Conservation (phyloP, 2,797 vertebrate species). For the Discoglossus pictus region DNA sequence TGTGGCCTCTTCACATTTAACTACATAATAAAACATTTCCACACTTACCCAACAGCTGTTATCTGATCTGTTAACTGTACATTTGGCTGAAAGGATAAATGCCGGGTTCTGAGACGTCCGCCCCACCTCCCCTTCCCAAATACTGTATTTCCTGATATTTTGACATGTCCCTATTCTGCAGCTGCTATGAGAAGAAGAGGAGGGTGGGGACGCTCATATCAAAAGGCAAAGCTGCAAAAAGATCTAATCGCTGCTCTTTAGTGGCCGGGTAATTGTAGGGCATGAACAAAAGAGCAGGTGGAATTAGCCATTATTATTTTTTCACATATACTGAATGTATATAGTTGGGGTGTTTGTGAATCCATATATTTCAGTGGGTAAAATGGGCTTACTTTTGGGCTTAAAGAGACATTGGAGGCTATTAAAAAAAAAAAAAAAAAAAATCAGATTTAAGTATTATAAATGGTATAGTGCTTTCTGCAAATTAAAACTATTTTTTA, state of each 20-base stretch:
- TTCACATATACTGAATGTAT: too few species aligned
- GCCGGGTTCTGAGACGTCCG: conserved; percentile 12
- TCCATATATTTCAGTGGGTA: too few species aligned
- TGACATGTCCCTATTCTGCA: conserved; percentile 35
- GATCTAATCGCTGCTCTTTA: conserved; percentile 18
- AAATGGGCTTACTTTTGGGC: too few species aligned
- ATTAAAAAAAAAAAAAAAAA: too few species aligned
- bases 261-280: conserved; percentile 18
- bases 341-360: too few species aligned
- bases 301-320: background rate
- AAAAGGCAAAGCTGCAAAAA: background rate
- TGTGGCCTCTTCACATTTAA: too few species aligned
- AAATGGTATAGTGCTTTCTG: too few species aligned
- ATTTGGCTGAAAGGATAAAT: conserved; percentile 28
- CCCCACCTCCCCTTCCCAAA: background rate
- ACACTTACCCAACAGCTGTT: too few species aligned
- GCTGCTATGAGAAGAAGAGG: conserved; percentile 12
- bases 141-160: background rate
- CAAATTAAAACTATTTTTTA: too few species aligned
- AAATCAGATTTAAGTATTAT: too few species aligned
- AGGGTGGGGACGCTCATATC: conserved; percentile 1
- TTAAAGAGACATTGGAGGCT: too few species aligned
- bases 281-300: background rate
- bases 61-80: background rate
- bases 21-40: too few species aligned